A percentile compares a stretch with the other conserved stretches of the same genome.
These are phyloP conservation scores for Beroe ovata DNA, from an alignment of 37 sponge, comb jelly and placozoan species.

Conservation along the genomic window DNA sequence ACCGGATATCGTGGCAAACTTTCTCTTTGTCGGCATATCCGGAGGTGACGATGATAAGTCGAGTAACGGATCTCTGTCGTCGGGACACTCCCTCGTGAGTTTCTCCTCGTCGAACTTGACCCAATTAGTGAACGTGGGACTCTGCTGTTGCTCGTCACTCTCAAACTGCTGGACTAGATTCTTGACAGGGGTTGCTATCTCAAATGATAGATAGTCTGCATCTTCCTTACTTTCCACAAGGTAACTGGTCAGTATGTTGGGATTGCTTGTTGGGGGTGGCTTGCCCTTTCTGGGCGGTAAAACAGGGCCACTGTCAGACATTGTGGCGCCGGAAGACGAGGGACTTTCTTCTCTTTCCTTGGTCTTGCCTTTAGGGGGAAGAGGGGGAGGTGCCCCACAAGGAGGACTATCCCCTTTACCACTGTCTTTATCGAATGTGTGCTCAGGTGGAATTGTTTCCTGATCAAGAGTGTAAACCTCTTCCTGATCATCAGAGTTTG, in stretches of 20 bases:
- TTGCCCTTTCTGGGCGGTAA: background rate
- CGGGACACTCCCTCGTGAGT: background rate
- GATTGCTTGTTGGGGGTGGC: background rate
- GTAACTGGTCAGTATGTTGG: slow-evolving; percentile 57
- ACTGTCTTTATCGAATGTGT: slow-evolving; percentile 26
- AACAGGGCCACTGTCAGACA: background rate
- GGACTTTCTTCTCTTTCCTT: background rate
- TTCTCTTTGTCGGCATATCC: background rate
- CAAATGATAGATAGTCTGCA: slow-evolving; percentile 42
- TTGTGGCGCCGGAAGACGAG: background rate
- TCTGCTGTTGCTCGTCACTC: background rate
- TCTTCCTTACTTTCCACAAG: slow-evolving; percentile 46
- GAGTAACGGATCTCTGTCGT: background rate
- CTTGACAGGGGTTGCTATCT: slow-evolving; percentile 61
- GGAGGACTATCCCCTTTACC: slow-evolving; percentile 39
- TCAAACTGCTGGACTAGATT: slow-evolving; percentile 51
- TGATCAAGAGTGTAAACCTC: no score
- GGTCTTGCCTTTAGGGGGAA: slow-evolving; percentile 34
- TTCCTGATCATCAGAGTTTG: no score
- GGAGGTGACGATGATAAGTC: background rate
- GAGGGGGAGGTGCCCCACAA: slow-evolving; percentile 49
- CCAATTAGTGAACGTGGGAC: slow-evolving; percentile 10
- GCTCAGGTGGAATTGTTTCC: background rate
- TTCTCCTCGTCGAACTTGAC: slow-evolving; percentile 44
- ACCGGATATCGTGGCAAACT: background rate